Base-by-base conservation (phyloP, 2,797 vertebrate genomes). In the Lithobates pipiens region DNA sequence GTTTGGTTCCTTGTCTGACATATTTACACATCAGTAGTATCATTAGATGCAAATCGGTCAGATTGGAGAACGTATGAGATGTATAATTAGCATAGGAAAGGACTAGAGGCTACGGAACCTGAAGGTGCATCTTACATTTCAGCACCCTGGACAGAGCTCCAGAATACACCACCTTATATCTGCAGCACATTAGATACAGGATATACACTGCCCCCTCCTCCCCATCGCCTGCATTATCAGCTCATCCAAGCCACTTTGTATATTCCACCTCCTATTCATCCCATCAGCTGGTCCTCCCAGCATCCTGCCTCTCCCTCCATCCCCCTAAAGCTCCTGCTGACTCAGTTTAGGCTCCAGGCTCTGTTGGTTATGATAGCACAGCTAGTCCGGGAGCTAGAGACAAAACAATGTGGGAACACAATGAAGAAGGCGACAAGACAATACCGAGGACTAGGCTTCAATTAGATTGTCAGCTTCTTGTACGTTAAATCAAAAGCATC, bases 81-180 rank as follows among this genome's bases (percentile, higher is more conserved):
- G 13, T 65, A 16, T 9, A 77, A 8, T 10, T 11, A 77, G 32
- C 23, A 44, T 76, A 27, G 18, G 27, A 36, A 6, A 76, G 27
- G 76, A 8, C 9, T 8, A 67, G n/a, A 32, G 15, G 27, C 10
- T 50, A 50, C 18, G 46, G 46, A 50, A 44, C 42, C 42, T 13
- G 18, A 42, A 80, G 79, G 69, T 57, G 32, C 44, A 8, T 42
- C 21, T 34, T 70, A 27, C 18, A 61, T 50, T 83, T 83, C 85
- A 87, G 85, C 76, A 87, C 85, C 69, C 25, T 80, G 85, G 85
- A 87, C 70, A 87, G 84, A 57, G 71, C 69, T 65, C 36, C 72
- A 11, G 54, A 39, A 72, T 39, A 81, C 6, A 81, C 2, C 5
- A 10, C 11, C 36, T 72, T 42, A n/a, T n/a, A 72, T n/a, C 46